Conservation (phyloP, 2,888 invertebrate genomes). For the Plebejus argus region DNA sequence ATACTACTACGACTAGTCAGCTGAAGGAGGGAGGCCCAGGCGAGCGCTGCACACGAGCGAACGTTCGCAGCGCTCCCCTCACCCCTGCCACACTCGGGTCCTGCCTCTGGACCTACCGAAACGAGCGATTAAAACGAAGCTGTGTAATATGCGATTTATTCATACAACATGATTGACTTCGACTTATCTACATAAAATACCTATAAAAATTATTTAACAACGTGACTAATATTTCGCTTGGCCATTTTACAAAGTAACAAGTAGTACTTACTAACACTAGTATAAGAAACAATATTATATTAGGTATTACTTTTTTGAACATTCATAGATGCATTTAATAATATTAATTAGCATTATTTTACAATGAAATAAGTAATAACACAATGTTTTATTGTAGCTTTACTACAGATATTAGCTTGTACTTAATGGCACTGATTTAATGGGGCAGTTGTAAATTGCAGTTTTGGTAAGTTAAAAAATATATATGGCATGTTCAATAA, state of each 20-base stretch:
- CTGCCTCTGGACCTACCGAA: background rate
- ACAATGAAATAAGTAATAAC: background rate
- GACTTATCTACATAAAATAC: background rate
- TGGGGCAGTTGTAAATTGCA: no score
- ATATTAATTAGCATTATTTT: background rate
- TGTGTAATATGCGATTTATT: background rate
- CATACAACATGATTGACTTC: background rate
- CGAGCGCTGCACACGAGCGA: background rate
- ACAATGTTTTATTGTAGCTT: background rate
- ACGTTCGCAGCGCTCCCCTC: background rate
- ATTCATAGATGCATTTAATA: background rate
- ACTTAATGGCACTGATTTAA: no score
- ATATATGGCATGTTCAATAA: no score
- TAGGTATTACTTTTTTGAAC: background rate
- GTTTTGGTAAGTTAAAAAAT: no score
- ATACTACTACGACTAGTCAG: conserved; percentile 39
- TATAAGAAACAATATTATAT: background rate
- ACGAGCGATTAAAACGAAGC: background rate
- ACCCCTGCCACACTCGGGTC: background rate
- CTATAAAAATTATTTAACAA: conserved; percentile 8
- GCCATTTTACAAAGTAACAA: background rate
- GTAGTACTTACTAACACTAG: background rate
- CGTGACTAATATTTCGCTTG: background rate
- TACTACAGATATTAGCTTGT: background rate
- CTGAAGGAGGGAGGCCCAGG: background rate